These are phyloP conservation scores for Acanthaster planci DNA, from an alignment of 35 echinoderm and acorn worm species.

Conservation along the genomic window DNA sequence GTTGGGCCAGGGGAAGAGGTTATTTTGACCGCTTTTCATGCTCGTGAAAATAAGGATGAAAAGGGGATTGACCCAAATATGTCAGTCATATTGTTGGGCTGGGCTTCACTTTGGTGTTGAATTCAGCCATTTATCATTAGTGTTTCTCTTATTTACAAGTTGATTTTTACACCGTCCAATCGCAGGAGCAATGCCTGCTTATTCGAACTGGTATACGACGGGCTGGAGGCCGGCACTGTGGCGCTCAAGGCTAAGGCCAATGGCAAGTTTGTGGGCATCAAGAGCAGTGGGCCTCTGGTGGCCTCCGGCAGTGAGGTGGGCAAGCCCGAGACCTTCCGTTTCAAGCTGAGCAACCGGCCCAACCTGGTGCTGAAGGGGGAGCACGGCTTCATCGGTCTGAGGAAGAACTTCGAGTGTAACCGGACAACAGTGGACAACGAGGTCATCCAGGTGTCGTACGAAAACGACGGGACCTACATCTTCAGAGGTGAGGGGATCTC, in stretches of 20 bases:
- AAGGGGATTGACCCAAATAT: too few species aligned
- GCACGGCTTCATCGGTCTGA: constrained; percentile 14
- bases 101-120: too few species aligned
- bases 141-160: too few species aligned
- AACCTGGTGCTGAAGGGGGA: constrained; percentile 20
- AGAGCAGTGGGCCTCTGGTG: constrained; percentile 8
- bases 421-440: constrained; percentile 13
- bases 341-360: constrained; percentile 29
- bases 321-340: constrained; percentile 6
- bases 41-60: too few species aligned
- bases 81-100: too few species aligned
- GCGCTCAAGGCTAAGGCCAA: background rate
- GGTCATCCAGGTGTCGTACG: constrained; percentile 1
- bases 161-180: background rate
- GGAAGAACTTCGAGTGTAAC: constrained; percentile 13
- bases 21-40: too few species aligned
- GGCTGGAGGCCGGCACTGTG: background rate
- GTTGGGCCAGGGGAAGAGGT: too few species aligned
- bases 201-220: constrained; percentile 1
- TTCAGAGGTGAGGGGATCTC: constrained; percentile 18
- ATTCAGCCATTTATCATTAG: too few species aligned
- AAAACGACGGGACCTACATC: constrained; percentile 7
- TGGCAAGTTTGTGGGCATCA: constrained; percentile 22
- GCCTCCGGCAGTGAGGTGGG: background rate
- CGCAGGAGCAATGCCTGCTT: background rate